Base-by-base conservation (phyloP, 2,113 vertebrate species). In the Paramormyrops kingsleyae region DNA sequence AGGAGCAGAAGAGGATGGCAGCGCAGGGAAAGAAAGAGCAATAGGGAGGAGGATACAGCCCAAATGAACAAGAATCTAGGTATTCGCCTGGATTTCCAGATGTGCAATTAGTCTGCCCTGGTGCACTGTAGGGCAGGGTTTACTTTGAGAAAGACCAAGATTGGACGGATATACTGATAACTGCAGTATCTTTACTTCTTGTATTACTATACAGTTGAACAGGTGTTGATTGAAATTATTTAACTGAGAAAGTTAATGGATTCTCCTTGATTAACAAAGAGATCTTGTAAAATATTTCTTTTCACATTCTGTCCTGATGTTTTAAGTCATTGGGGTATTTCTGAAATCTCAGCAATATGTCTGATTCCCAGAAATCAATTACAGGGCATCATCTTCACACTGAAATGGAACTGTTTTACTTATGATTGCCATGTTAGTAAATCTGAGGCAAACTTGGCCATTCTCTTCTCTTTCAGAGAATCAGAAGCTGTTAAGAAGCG, bases 21-120 rank as follows among this genome's bases (percentile, higher is more conserved):
- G 52, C 44, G 53, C 77, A 88, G 7, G 86, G 27, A 42, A 31
- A 13, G 10, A 47, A 90, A 49, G 88, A 90, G 77, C 6, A 89
- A 12, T 19, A 59, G 15, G 74, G 87, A 5, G 92, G 94, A 90
- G 90, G 91, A 19, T 46, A 92, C 24, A 35, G 4, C 89, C 86
- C 77, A 49, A 31, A 27, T 66, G 91, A 93, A 56, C 88, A 92
- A 24, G 85, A 95, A 92, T 93, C 93, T 95, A 91, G 92, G 94
- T 92, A 15, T 31, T 49, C 21, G 6, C 12, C 85, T 53, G 50
- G 86, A 19, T 35, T 27, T 66, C 15, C 70, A 4, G 13, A 5
- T 19, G 13, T 74, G 31, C 9, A 27, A 5, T 70, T 31, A 70
- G n/a, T 70, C 62, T 80, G 31, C 3, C 15, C 15, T 77, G 70